Evolutionary conservation across 2,888 invertebrate species (phyloP).

Genomic region (Habrosyne pyritoides): DNA sequence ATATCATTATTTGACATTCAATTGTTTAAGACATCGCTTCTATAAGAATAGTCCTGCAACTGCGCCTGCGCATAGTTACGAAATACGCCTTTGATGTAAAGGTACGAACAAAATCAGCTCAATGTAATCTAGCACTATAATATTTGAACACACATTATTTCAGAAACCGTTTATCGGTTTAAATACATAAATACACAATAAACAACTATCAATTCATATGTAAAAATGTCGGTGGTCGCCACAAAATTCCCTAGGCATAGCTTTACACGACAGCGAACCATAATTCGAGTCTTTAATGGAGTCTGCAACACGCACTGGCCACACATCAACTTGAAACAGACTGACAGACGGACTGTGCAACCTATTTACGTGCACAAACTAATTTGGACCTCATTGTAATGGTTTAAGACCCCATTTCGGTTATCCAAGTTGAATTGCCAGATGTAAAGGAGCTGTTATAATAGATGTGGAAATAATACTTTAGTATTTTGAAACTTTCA

Average conservation of each 20-base stretch:
- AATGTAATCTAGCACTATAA: not conserved
- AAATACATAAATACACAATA: not conserved
- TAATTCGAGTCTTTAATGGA: conserved; percentile 73
- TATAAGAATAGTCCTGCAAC: not conserved
- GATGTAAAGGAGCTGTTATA: conserved; percentile 34
- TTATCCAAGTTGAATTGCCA: conserved; percentile 18
- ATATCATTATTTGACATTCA: not conserved
- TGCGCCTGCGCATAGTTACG: not conserved
- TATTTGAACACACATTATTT: not conserved
- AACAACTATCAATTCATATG: conserved; percentile 34
- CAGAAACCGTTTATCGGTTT: not conserved
- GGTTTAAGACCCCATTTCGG: conserved; percentile 24
- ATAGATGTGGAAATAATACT: conserved; percentile 2
- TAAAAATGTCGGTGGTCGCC: conserved; percentile 64
- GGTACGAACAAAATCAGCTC: too few species aligned
- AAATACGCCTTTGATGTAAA: too few species aligned
- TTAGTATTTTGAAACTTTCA: not conserved
- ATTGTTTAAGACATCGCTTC: not conserved
- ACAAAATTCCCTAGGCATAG: conserved; percentile 52
- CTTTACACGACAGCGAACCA: conserved; percentile 62
- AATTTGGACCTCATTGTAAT: conserved; percentile 42
- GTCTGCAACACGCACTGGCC: conserved; percentile 69
- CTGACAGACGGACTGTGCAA: conserved; percentile 48
- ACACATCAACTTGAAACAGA: conserved; percentile 70
- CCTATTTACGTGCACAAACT: conserved; percentile 25